Evolutionary conservation across 2,888 invertebrate genomes (phyloP).

Genomic region (Agonopterix alstromeriana): DNA sequence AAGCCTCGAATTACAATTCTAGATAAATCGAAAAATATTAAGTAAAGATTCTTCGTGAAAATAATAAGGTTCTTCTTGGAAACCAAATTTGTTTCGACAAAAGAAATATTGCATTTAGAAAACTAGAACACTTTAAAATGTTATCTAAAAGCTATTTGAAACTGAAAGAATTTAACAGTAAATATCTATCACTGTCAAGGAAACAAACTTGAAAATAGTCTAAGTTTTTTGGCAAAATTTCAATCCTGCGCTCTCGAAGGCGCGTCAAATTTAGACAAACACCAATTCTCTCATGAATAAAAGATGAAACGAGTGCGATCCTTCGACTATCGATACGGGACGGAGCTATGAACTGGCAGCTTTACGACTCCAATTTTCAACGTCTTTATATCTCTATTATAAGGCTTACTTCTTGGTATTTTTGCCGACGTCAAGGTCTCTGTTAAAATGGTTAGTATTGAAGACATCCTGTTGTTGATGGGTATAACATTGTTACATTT

Average conservation of each 20-base stretch:
- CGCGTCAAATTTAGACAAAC: slow-evolving; percentile 12
- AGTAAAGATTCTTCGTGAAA: no score
- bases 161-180: no score
- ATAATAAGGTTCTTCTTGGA: no score
- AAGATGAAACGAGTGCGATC: slow-evolving; percentile 10
- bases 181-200: slow-evolving; percentile 6
- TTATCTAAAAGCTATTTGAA: no score
- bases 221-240: slow-evolving; percentile 13
- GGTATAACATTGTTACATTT: not conserved
- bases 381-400: slow-evolving; percentile 12
- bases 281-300: slow-evolving; percentile 11
- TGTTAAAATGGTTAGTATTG: slow-evolving; percentile 37
- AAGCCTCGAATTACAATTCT: no score
- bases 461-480: slow-evolving; percentile 29
- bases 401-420: slow-evolving; percentile 15
- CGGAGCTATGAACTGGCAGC: slow-evolving; percentile 12
- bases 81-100: not conserved
- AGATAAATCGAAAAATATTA: no score
- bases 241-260: slow-evolving; percentile 5
- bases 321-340: slow-evolving; percentile 6
- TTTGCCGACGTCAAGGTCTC: slow-evolving; percentile 23
- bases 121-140: no score
- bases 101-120: no score
- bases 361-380: slow-evolving; percentile 9
- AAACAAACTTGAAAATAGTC: slow-evolving; percentile 8